phyloP scores from a whole-genome alignment of 2,888 invertebrate species.

The Camponotus fellah region DNA sequence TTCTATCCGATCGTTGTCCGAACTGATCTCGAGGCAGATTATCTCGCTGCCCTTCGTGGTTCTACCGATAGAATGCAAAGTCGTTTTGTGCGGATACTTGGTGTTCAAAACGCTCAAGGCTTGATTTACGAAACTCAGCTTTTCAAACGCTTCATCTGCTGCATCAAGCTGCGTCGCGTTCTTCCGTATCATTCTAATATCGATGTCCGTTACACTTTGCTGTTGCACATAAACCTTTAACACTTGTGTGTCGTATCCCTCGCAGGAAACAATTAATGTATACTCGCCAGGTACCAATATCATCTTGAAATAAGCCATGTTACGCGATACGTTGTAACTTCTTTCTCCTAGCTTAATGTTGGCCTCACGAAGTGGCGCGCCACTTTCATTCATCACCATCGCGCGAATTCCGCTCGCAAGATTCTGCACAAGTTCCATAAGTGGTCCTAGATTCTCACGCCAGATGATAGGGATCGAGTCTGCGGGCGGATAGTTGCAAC shows the following conservation, averaged over 20 bases:
- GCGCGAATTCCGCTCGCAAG: constrained; percentile 81
- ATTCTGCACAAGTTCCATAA: constrained; percentile 80
- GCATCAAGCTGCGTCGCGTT: constrained; percentile 43
- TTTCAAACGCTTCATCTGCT: constrained; percentile 6
- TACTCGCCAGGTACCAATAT: constrained; percentile 91
- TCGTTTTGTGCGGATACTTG: constrained; percentile 79
- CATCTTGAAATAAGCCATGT: constrained; percentile 91
- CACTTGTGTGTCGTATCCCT: constrained; percentile 88
- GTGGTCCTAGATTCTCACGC: constrained; percentile 82
- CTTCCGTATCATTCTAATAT: constrained; percentile 77
- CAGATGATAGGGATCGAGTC: constrained; percentile 82
- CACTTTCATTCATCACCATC: constrained; percentile 89
- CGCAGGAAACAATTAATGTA: constrained; percentile 88
- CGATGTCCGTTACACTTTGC: constrained; percentile 83
- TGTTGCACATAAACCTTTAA: constrained; percentile 86
- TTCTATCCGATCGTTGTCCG: constrained; percentile 63
- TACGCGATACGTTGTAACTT: constrained; percentile 89
- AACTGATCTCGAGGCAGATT: constrained; percentile 79
- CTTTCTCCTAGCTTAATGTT: constrained; percentile 89
- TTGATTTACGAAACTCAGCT: constrained; percentile 68
- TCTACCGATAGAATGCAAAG: constrained; percentile 78
- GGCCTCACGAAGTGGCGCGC: constrained; percentile 91
- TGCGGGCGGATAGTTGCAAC: constrained; percentile 93
- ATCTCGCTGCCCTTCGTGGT: constrained; percentile 74
- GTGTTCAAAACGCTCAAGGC: constrained; percentile 78